phyloP scores from a whole-genome alignment of 1,140 invertebrate genomes.

The Aphis gossypii region DNA sequence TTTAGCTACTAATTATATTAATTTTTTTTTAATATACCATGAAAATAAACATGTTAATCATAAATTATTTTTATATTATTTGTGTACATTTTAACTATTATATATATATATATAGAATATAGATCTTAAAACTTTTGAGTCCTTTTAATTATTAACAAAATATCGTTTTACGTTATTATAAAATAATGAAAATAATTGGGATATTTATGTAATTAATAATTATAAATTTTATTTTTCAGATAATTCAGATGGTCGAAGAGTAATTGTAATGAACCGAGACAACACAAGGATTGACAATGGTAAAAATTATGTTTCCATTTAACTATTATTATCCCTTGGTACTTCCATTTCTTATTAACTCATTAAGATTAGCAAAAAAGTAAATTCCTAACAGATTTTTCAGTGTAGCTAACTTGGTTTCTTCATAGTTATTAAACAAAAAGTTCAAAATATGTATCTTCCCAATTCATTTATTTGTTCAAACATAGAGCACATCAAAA shows the following conservation, averaged over 20 bases:
- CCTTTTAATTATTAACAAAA: neutral
- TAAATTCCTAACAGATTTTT: neutral
- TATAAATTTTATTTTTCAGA: slow-evolving; percentile 8
- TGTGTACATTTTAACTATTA: too few species aligned
- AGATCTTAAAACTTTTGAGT: too few species aligned
- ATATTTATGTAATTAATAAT: neutral
- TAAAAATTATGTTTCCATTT: neutral
- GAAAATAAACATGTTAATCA: too few species aligned
- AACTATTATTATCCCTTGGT: neutral
- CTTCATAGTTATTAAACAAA: neutral
- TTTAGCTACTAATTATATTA: too few species aligned
- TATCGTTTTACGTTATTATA: neutral
- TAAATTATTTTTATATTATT: too few species aligned
- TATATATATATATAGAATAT: too few species aligned
- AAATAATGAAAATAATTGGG: neutral
- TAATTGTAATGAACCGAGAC: slow-evolving; percentile 48
- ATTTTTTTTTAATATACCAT: too few species aligned
- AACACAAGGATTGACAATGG: slow-evolving; percentile 21
- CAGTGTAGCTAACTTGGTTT: neutral
- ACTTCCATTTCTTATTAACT: neutral
- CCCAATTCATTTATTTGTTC: neutral
- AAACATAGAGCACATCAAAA: neutral
- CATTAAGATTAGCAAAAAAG: neutral
- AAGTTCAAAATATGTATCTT: neutral
- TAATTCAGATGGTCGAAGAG: slow-evolving; percentile 48